A percentile compares a stretch with the other conserved stretches of the same genome.
Evolutionary conservation across 2,113 vertebrate species (phyloP).

Genomic region (Plecotus auritus): DNA sequence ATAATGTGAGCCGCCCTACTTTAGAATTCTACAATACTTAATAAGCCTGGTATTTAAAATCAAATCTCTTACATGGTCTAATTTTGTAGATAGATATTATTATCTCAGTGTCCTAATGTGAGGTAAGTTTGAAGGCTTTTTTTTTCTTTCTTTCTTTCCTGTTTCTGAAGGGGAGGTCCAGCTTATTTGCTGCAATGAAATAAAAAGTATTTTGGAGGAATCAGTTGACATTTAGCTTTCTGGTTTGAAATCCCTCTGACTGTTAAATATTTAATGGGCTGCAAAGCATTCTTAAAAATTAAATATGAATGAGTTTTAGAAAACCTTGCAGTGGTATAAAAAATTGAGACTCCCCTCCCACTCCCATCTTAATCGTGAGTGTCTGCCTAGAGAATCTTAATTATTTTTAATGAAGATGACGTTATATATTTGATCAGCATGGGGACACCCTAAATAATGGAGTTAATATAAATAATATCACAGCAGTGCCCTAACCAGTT

Average conservation of each 20-base stretch:
- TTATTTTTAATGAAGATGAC: slow-evolving; percentile 75
- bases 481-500: too few relatives aligned
- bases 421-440: slow-evolving; percentile 47
- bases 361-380: slow-evolving; percentile 58
- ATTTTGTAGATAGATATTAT: slow-evolving; percentile 31
- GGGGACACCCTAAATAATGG: slow-evolving; percentile 48
- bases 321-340: slow-evolving; percentile 57
- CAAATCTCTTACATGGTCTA: neutral
- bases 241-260: slow-evolving; percentile 70
- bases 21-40: slow-evolving; percentile 24
- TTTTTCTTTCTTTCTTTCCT: neutral
- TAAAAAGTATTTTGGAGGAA: slow-evolving; percentile 68
- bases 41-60: slow-evolving; percentile 39
- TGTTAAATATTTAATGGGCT: slow-evolving; percentile 76
- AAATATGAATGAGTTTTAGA: slow-evolving; percentile 76
- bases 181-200: slow-evolving; percentile 56
- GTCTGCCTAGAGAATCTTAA: slow-evolving; percentile 71
- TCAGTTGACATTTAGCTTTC: slow-evolving; percentile 71
- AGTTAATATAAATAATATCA: slow-evolving; percentile 47
- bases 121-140: slow-evolving; percentile 32
- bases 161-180: slow-evolving; percentile 35
- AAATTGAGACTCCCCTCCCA: slow-evolving; percentile 19
- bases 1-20: neutral
- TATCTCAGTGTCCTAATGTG: neutral
- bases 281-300: slow-evolving; percentile 77